Percentiles rank a stretch among this genome's conserved stretches.
Evolutionary conservation across 2,797 vertebrate species (phyloP).

Genomic region (Rhinichthys osculus): DNA sequence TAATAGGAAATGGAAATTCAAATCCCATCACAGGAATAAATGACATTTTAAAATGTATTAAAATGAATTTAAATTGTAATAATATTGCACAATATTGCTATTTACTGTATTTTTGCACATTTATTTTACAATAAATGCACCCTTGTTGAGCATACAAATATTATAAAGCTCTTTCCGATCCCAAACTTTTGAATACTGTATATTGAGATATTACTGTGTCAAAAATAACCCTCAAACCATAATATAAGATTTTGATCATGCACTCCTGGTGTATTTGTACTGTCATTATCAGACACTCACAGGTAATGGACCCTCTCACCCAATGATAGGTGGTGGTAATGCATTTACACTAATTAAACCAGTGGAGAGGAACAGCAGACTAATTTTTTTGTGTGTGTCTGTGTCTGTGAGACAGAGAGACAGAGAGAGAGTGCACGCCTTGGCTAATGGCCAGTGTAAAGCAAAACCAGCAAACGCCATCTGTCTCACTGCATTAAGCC

Average conservation of each 20-base stretch:
- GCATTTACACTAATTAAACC: slow-evolving; percentile 28
- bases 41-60: background rate
- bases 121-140: too few relatives aligned
- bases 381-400: background rate
- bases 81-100: background rate
- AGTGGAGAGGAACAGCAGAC: slow-evolving; percentile 6
- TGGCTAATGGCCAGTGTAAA: slow-evolving; percentile 52
- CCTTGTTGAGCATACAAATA: background rate
- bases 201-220: background rate
- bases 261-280: background rate
- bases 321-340: slow-evolving; percentile 3
- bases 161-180: background rate
- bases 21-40: background rate
- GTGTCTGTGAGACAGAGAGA: background rate
- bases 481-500: slow-evolving; percentile 48
- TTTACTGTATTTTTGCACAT: background rate
- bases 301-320: background rate
- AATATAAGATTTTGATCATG: background rate
- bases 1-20: background rate
- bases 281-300: background rate
- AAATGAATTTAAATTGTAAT: background rate
- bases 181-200: background rate
- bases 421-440: background rate
- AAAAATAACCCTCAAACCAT: background rate
- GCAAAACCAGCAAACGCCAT: slow-evolving; percentile 46